phyloP scores from a whole-genome alignment of 2,113 vertebrate genomes.

The Spilogale gracilis region DNA sequence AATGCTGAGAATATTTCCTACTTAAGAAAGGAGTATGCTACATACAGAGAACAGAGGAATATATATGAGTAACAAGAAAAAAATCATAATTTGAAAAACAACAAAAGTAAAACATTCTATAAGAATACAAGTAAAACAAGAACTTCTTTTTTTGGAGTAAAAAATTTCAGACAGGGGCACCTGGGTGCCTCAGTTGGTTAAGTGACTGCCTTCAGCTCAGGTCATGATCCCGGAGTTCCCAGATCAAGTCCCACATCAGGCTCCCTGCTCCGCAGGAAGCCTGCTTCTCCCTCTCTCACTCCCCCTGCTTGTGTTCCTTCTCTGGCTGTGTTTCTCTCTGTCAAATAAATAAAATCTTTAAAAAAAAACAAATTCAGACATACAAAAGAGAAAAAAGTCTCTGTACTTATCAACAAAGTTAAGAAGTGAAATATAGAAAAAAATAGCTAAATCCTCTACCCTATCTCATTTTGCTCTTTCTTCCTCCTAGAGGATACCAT shows the following conservation, averaged over 20 bases:
- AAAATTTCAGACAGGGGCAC: background rate
- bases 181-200: too few relatives aligned
- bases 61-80: background rate
- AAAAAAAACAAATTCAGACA: background rate
- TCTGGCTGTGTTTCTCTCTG: too few relatives aligned
- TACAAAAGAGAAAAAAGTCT: background rate
- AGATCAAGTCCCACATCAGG: too few relatives aligned
- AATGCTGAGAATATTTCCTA: background rate
- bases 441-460: background rate
- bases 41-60: background rate
- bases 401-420: background rate
- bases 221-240: too few relatives aligned
- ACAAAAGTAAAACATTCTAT: background rate
- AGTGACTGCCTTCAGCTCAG: too few relatives aligned
- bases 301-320: too few relatives aligned
- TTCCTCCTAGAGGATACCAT: background rate
- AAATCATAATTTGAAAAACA: background rate
- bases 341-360: too few relatives aligned
- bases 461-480: background rate
- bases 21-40: background rate
- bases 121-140: background rate
- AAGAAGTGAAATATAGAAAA: background rate
- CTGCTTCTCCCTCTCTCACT: too few relatives aligned
- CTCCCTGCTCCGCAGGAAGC: too few relatives aligned
- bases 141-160: background rate